Percentiles rank a stretch among this genome's conserved stretches.
phyloP scores from a whole-genome alignment of 1,140 invertebrate genomes.

The Drosophila melanica region DNA sequence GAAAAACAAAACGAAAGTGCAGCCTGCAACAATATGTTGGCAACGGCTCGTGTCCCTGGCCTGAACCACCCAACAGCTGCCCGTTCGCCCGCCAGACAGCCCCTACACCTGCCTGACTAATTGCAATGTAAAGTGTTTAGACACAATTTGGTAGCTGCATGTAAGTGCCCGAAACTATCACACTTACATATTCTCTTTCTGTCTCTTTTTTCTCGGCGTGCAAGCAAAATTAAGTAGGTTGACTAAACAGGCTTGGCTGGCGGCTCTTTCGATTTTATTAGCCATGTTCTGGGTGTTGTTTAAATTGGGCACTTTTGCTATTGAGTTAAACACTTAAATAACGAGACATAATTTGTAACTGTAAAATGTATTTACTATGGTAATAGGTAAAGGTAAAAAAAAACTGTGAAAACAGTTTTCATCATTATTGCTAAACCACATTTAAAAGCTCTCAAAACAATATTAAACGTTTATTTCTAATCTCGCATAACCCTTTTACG shows the following conservation, averaged over 20 bases:
- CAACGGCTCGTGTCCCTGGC: neutral
- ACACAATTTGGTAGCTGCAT: conserved; percentile 58
- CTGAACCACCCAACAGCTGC: neutral
- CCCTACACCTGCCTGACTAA: conserved; percentile 38
- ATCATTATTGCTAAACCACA: too few relatives aligned
- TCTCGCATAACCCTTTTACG: neutral
- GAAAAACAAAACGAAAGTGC: conserved; percentile 17
- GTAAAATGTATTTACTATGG: too few relatives aligned
- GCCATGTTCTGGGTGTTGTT: conserved; percentile 10
- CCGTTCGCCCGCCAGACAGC: neutral
- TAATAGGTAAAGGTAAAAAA: too few relatives aligned
- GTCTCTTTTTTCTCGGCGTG: neutral
- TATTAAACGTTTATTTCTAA: too few relatives aligned
- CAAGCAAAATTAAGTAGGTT: conserved; percentile 51
- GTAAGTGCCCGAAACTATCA: conserved; percentile 17
- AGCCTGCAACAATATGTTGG: conserved; percentile 22
- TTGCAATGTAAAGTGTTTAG: conserved; percentile 73
- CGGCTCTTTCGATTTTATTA: conserved; percentile 13
- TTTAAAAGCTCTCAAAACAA: too few relatives aligned
- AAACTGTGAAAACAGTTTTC: too few relatives aligned
- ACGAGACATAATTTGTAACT: conserved; percentile 20
- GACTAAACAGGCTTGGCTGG: neutral
- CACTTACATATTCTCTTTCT: neutral
- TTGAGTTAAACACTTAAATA: conserved; percentile 34
- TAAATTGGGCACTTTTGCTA: conserved; percentile 16